Evolutionary conservation across 2,113 vertebrate species (phyloP), one percentile per base, ranked within the genome.

Genomic region (Progne subis): DNA sequence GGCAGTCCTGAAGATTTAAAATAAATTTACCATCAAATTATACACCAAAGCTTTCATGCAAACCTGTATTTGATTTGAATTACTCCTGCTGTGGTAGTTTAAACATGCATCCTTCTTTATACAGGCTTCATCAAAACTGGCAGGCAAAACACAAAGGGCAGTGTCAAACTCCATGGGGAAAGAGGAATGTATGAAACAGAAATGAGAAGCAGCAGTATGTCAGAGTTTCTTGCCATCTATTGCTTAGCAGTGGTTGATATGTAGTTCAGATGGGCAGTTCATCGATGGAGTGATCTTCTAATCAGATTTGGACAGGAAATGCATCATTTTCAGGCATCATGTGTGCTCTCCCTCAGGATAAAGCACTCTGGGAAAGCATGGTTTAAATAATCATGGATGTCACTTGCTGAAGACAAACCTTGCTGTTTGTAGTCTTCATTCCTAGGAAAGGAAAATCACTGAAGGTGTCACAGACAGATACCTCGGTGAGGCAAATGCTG

Each of bases 31-130:
- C 78, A 88, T 81, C 77, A 94, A 95, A 91, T 79, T 91, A 92
- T 76, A 86, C 21, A 95, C 32, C 76, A 86, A 89, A 95, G 46
- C 50, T 91, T 93, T 95, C 72, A 91, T 55, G 12, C 32, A 95
- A 94, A 95, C 92, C 78, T 95, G 55, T 86, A 83, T 94, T 97
- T 97, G 90, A 94, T 89, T 94, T 31, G 56, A 95, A 95, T 95
- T 88, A 88, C 34, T 95, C 91, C 90, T 82, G 88, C 82, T 94
- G 81, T 82, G 86, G 49, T 88, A 91, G 82, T 84, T 95, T 77
- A 96, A 94, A 94, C 70, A 79, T 75, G 34, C 80, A 90, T 94
- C 68, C 61, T 76, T 83, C 85, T 95, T 97, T 92, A 75, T 29
- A 91, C 12, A 23, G 26, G 39, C 61, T 96, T 94, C 90, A 96